Evolutionary conservation across 2,888 invertebrate genomes (phyloP), one percentile per base, ranked within the genome.

Genomic region (Ennomos fuscantarius): DNA sequence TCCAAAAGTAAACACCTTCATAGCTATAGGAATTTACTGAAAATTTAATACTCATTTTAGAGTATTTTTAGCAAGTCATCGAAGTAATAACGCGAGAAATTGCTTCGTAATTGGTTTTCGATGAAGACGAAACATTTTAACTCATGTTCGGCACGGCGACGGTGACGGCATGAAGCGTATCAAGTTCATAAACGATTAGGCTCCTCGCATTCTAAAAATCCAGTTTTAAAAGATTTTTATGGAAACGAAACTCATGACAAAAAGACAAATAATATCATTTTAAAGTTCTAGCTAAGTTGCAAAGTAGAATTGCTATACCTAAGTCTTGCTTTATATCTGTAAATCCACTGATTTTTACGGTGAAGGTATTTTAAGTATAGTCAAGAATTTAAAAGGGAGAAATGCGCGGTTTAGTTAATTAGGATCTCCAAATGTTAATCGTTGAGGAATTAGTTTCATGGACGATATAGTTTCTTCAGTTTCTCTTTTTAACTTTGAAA

Each of bases 371-470:
- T 80, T 72, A 76, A 78, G 74, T 74, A 68, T 67, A 65, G 62
- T 55, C 63, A 31, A 40, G 40, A 40, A 24, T 32, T 32, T 32
- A 32, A 32, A 56, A 55, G 69, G 72, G 74, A 76, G 73, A 63
- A 55, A 64, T 70, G 71, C 73, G 75, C 66, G 68, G 69, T 66
- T 71, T 65, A 63, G 68, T 63, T 31, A 1, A n/a, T n/a, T n/a
- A n/a, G n/a, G 8, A 42, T 9, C 42, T 42, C 11, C 68, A 62
- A 69, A 63, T 68, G 63, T 62, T 63, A 59, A 74, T 77, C 76
- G 78, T 84, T 79, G 79, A 76, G 78, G 74, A 80, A 84, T 84
- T 80, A 73, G 81, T 81, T 84, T 74, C 75, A 74, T 69, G 67
- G 62, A 70, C 72, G 67, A 72, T 74, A 74, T 76, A 72, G 76